Base-by-base conservation (phyloP, 2,888 invertebrate species). In the Caenorhabditis doughertyi region DNA sequence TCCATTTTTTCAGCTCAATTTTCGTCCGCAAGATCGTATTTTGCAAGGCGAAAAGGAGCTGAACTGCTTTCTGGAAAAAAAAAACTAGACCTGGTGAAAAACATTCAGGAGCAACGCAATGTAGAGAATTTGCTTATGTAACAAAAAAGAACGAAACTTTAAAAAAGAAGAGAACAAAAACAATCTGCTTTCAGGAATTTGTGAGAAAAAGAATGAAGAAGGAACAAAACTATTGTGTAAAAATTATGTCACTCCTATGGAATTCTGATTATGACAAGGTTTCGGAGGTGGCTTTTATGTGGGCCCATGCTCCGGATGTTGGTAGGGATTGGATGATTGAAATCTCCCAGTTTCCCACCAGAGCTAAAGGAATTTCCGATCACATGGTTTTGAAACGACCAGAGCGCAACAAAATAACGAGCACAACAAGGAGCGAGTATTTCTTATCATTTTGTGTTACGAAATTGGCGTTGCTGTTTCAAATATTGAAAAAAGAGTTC, bases 1-100 rank as follows among this genome's bases (percentile, higher is more conserved):
- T 82, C 84, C 84, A 83, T 85, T 23, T n/a, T 65, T 53, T 23
- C 18, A 56, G 23, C 53, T 51, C 53, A 21, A 25, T 39, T 68
- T 32, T 23, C 74, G 64, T 73, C 64, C 53, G 65, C 65, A 56
- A 47, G 44, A 47, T 47, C 44, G 44, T 47, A 47, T 47, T 47
- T 47, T 4, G 44, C 39, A 44, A 53, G 23, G 35, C 23, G 74
- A 67, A 67, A 65, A 58, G 18, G 74, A 74, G 74, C 55, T 55
- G 65, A 58, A 51, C 47, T 32, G 16, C 16, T 49, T 47, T 64
- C 65, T 65, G 67, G n/a, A n/a, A n/a, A n/a, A n/a, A n/a, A n/a
- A 29, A 67, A 72, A 65, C 9, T n/a, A 32, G n/a, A 49, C 3
- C 3, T 39, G 11, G 3, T 18, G 18, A 47, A n/a, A n/a, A n/a